phyloP scores from a whole-genome alignment of 2,113 vertebrate species.

The Cyphomyrus discorhynchus region DNA sequence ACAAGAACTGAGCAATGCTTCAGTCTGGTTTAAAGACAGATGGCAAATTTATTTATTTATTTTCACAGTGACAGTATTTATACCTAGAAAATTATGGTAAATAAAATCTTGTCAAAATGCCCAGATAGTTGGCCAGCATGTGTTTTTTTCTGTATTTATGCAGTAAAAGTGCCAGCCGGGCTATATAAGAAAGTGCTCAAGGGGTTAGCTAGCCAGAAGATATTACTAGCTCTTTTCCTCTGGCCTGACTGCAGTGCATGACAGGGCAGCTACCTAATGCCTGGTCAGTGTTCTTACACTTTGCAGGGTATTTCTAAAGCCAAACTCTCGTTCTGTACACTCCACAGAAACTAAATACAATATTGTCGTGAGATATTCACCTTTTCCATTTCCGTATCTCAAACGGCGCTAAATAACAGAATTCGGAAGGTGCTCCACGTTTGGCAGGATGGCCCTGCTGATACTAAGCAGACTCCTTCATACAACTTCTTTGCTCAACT shows the following conservation, averaged over 20 bases:
- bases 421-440: neutral
- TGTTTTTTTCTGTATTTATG: constrained; percentile 11
- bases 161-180: neutral
- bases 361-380: neutral
- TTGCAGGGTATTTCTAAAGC: neutral
- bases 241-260: neutral
- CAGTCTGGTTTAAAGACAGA: neutral
- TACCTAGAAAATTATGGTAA: constrained; percentile 1
- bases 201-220: neutral
- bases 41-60: constrained; percentile 8
- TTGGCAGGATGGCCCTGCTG: too few species aligned
- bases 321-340: neutral
- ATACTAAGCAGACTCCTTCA: neutral
- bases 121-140: neutral
- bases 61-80: constrained; percentile 11
- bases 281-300: neutral
- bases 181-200: neutral
- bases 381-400: neutral
- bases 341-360: neutral
- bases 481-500: neutral
- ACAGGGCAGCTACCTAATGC: neutral
- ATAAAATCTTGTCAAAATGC: constrained; percentile 17
- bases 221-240: neutral
- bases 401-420: neutral
- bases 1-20: neutral